Conservation (phyloP, 2,888 invertebrate genomes). For the Chrysotoxum bicinctum region DNA sequence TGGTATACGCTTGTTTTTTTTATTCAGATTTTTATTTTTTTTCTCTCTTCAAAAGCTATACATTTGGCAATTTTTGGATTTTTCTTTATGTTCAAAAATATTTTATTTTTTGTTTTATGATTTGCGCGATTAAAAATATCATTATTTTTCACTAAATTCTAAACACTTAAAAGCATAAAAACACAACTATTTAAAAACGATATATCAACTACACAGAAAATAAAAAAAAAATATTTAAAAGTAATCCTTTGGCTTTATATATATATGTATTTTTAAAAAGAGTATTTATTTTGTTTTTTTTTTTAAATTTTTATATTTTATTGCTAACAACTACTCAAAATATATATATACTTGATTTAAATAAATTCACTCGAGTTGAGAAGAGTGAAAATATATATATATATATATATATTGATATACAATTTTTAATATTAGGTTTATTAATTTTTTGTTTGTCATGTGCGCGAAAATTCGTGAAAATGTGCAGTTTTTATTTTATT, state of each 20-base stretch:
- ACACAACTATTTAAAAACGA: constrained; percentile 63
- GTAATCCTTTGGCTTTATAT: constrained; percentile 71
- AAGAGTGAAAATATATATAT: constrained; percentile 66
- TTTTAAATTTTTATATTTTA: constrained; percentile 32
- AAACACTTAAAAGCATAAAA: constrained; percentile 73
- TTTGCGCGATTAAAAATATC: constrained; percentile 60
- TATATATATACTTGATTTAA: constrained; percentile 52
- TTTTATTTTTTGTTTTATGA: constrained; percentile 43
- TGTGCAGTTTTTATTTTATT: constrained; percentile 62
- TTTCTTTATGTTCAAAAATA: constrained; percentile 62
- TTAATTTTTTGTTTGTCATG: constrained; percentile 59
- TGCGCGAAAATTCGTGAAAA: constrained; percentile 70
- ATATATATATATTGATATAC: constrained; percentile 63
- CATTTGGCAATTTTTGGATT: constrained; percentile 82
- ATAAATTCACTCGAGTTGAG: constrained; percentile 49
- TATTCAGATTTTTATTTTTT: constrained; percentile 75
- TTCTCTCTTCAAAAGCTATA: constrained; percentile 81
- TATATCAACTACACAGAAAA: constrained; percentile 67
- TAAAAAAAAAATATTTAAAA: constrained; percentile 58
- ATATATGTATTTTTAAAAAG: constrained; percentile 62
- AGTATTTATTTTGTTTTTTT: constrained; percentile 54
- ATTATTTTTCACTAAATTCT: constrained; percentile 55
- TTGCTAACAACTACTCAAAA: constrained; percentile 69
- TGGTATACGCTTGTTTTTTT: constrained; percentile 73
- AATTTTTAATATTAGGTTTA: constrained; percentile 51